Base-by-base conservation (phyloP, 2,113 vertebrate species). In the Brevimyrus niger region DNA sequence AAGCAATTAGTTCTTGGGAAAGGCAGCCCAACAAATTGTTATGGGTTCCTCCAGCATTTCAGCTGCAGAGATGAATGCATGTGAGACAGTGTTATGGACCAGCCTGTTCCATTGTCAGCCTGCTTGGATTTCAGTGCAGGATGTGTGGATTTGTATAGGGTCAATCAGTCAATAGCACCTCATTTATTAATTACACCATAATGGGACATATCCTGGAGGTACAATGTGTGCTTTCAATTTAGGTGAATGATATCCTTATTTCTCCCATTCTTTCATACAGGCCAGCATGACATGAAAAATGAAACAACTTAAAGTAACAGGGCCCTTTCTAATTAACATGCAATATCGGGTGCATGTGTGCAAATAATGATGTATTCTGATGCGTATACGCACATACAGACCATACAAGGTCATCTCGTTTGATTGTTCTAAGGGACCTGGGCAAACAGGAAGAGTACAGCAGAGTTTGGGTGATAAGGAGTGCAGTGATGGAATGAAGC, bases 121-220 rank as follows among this genome's bases (percentile, higher is more conserved):
- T 47, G 47, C 46, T 50, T 17, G n/a, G 47, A 88, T 88, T 50
- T 38, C 69, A 35, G 27, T 55, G 69, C 44, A 69, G 21, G 80
- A 58, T 13, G 23, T 50, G 17, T 35, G 15, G 17, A 88, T 48
- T 35, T 42, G 87, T 27, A 46, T 46, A 51, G 65, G 31, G 61
- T 15, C 91, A 91, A 89, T 13, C 73, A 91, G 91, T 90, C 89
- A 89, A 80, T 53, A 91, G 90, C 95, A 95, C 94, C 95, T 95
- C 93, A 92, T 92, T 93, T 93, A 95, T 95, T 95, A 95, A 93
- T 93, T 94, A 94, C 86, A 46, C 93, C 91, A 92, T 92, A 91
- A 93, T 19, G 31, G 13, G 15, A 80, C 73, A 80, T 11, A 38
- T 80, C 73, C 92, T 87, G 92, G 44, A 80, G 19, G 9, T 76